Percentiles rank a stretch among this genome's conserved stretches.
Conservation (phyloP, 2,888 invertebrate genomes). For the Lasioglossum zephyrum region DNA sequence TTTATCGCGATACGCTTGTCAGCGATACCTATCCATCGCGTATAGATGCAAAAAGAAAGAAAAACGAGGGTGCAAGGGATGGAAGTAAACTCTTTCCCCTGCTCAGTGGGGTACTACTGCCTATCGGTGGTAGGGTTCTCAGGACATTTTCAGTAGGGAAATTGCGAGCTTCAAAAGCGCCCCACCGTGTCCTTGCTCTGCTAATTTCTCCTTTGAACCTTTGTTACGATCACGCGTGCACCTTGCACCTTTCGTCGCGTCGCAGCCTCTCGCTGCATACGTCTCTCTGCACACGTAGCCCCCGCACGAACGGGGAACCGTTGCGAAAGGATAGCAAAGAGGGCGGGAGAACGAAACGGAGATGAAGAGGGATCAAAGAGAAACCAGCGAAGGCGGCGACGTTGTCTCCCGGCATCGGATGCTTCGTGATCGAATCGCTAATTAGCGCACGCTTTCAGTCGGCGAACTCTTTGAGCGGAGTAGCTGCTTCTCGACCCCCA, state of each 20-base stretch:
- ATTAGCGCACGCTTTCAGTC: slow-evolving; percentile 66
- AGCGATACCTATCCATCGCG: slow-evolving; percentile 9
- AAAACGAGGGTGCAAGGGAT: not conserved
- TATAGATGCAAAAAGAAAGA: not conserved
- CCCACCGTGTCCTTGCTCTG: slow-evolving; percentile 1
- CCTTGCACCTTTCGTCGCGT: slow-evolving; percentile 32
- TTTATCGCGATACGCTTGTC: not conserved
- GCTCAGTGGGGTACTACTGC: not conserved
- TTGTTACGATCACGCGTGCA: slow-evolving; percentile 46
- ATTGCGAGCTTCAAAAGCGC: slow-evolving; percentile 36
- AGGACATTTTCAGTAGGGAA: slow-evolving; percentile 32
- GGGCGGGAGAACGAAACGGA: slow-evolving; percentile 65
- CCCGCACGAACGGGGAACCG: slow-evolving; percentile 30
- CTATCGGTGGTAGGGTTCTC: slow-evolving; percentile 7
- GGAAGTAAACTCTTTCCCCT: slow-evolving; percentile 6
- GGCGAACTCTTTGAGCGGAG: slow-evolving; percentile 67
- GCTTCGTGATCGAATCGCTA: slow-evolving; percentile 72
- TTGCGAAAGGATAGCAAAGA: slow-evolving; percentile 42
- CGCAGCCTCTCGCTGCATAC: slow-evolving; percentile 20
- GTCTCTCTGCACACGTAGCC: not conserved
- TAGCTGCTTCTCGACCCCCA: slow-evolving; percentile 55
- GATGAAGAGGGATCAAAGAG: slow-evolving; percentile 70
- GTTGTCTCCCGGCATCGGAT: slow-evolving; percentile 67
- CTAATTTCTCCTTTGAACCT: slow-evolving; percentile 61
- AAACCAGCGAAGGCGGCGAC: slow-evolving; percentile 63